Evolutionary conservation across 1,140 invertebrate genomes (phyloP).

Genomic region (Eriocheir sinensis): DNA sequence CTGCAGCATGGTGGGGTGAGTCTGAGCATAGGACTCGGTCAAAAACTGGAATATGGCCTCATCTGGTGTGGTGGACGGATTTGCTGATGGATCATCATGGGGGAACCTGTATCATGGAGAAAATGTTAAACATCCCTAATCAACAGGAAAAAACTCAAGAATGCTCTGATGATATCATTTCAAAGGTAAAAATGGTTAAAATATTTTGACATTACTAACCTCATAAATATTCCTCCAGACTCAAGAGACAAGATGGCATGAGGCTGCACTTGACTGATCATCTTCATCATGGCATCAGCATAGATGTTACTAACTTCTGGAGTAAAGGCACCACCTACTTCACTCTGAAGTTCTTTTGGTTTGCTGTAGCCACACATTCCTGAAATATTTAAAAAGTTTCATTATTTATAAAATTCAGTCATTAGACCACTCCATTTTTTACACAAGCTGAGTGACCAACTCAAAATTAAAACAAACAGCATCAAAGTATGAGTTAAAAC

Average conservation of each 20-base stretch:
- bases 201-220: slow-evolving; percentile 80
- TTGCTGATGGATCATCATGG: slow-evolving; percentile 72
- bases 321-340: slow-evolving; percentile 76
- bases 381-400: not conserved
- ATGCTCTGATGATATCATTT: no score
- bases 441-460: no score
- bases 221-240: slow-evolving; percentile 81
- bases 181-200: not conserved
- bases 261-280: slow-evolving; percentile 74
- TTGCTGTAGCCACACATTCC: slow-evolving; percentile 81
- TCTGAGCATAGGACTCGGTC: slow-evolving; percentile 79
- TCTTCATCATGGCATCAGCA: slow-evolving; percentile 53
- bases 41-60: slow-evolving; percentile 81
- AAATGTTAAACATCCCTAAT: not conserved
- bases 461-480: no score
- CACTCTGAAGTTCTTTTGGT: slow-evolving; percentile 78
- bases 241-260: slow-evolving; percentile 81
- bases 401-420: no score
- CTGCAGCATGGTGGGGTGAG: slow-evolving; percentile 79
- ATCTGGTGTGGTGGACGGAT: slow-evolving; percentile 79
- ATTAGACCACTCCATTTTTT: no score
- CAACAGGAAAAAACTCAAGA: not conserved
- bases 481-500: no score
- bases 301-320: slow-evolving; percentile 52
- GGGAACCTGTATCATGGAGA: slow-evolving; percentile 74